Base-by-base conservation (phyloP, 2,888 invertebrate species). In the Melinopterus prodromus region DNA sequence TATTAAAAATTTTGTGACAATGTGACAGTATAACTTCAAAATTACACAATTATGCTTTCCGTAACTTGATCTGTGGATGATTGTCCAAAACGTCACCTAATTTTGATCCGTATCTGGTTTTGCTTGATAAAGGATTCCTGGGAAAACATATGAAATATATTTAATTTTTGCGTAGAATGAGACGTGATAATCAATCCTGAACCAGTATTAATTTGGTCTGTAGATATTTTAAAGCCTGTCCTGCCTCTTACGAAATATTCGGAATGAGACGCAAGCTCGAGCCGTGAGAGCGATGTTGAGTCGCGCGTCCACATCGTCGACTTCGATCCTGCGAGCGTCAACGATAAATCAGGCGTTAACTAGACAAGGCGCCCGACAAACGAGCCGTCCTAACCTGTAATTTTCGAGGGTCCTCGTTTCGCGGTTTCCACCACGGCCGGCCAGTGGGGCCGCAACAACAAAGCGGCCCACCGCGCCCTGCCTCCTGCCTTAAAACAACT, bases 341-440 rank as follows among this genome's bases (percentile, higher is more conserved):
- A 81, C 82, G 77, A 84, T 84, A 88, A 88, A 88, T 88, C 88
- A 88, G 86, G 81, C 82, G 86, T 85, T 88, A 88, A 88, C 88
- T 88, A 88, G 88, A 88, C 87, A 86, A 87, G 88, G 88, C 88
- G 88, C 88, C 88, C 87, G 86, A 86, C 87, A 88, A 88, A 88
- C 87, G 86, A 88, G 88, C 86, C 84, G 86, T 86, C 86, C 84
- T 82, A 87, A 86, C 88, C 88, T 87, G 84, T 88, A 88, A 88
- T 88, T 88, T 88, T 71, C 71, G 71, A 79, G 76, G 81, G 82
- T 82, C 81, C 82, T 82, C 82, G 80, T 82, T 85, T 84, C 84
- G 84, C 85, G 84, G 85, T 85, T 86, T 86, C 83, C 35, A 35
- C 37, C 74, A 74, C 72, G 69, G 69, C 35, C 35, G 36, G 69